phyloP scores from a whole-genome alignment of 2,113 vertebrate species.

The Desmodus rotundus region DNA sequence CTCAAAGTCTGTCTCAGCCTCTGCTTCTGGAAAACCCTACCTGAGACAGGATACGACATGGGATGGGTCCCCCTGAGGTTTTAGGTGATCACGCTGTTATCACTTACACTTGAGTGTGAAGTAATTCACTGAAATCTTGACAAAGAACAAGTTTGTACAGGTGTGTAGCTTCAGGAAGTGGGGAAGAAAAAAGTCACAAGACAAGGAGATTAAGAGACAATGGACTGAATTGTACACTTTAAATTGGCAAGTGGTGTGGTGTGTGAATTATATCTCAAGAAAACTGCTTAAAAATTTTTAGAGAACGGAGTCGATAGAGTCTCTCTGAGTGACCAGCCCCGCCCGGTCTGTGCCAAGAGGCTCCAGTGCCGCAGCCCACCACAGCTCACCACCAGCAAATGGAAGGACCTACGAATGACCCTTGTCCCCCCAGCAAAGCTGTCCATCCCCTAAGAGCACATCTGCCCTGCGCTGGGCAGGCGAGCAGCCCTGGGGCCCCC shows the following conservation, averaged over 20 bases:
- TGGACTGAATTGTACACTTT: neutral
- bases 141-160: neutral
- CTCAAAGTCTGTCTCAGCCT: neutral
- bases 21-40: neutral
- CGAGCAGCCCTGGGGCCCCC: neutral
- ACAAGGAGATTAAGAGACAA: neutral
- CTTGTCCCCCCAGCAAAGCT: neutral
- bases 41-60: neutral
- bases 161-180: neutral
- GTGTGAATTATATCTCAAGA: neutral
- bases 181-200: neutral
- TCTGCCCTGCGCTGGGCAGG: rapidly evolving
- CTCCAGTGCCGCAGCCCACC: rapidly evolving
- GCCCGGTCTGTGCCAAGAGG: neutral
- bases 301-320: neutral
- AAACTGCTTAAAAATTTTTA: neutral
- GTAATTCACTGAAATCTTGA: neutral
- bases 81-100: neutral
- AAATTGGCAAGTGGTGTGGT: neutral
- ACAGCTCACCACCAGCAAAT: neutral
- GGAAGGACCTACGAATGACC: neutral
- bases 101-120: neutral
- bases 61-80: neutral
- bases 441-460: neutral
- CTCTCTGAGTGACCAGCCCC: neutral